phyloP scores from a whole-genome alignment of 2,113 vertebrate genomes.

The Rhombomys opimus region DNA sequence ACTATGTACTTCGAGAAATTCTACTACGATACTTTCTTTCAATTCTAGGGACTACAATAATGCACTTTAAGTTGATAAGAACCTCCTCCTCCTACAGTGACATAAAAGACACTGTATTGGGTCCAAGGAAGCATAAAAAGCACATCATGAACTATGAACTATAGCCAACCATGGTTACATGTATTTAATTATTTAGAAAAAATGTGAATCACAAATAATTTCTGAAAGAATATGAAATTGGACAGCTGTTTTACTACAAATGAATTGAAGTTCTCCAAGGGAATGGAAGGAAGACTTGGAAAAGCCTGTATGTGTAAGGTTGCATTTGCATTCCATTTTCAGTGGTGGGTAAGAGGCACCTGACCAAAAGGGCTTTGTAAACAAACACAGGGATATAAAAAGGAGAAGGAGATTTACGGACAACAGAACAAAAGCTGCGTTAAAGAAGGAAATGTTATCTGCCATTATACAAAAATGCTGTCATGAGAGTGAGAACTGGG shows the following conservation, averaged over 20 bases:
- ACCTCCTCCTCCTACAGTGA: too few relatives aligned
- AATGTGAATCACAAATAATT: background rate
- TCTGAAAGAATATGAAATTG: background rate
- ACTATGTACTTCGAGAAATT: background rate
- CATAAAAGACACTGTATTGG: background rate
- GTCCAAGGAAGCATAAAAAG: accelerated
- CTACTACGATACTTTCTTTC: background rate
- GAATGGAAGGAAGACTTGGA: background rate
- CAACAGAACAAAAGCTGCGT: background rate
- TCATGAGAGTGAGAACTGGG: background rate
- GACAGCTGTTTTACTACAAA: background rate
- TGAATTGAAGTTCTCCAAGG: background rate
- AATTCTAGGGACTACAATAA: background rate
- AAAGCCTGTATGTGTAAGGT: background rate
- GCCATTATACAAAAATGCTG: background rate
- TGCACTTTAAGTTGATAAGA: background rate
- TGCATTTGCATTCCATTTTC: background rate
- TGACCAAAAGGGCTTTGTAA: background rate
- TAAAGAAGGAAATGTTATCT: accelerated
- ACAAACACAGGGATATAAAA: background rate
- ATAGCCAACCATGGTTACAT: background rate
- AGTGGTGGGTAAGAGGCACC: background rate
- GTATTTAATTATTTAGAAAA: too few relatives aligned
- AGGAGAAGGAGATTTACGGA: background rate
- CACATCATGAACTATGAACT: background rate